Evolutionary conservation across 2,113 vertebrate genomes (phyloP), one percentile per base, ranked within the genome.

Genomic region (Gorsachius goisagi): DNA sequence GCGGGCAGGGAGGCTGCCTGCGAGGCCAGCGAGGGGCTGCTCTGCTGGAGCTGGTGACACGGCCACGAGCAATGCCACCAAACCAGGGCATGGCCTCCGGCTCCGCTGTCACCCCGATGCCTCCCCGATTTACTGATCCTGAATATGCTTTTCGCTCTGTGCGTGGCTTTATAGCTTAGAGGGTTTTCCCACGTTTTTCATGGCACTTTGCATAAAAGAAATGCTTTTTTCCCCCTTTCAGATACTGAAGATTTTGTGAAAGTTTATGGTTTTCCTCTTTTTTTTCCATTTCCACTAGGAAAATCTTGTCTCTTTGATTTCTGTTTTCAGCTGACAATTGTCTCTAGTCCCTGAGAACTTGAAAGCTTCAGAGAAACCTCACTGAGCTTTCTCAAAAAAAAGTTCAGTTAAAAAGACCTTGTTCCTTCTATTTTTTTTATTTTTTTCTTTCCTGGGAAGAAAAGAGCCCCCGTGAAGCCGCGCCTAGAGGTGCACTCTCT

Each of bases 321-420:
- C 74, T 71, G n/a, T 8, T 66, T 93, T 71, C 73, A 78, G 10
- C 47, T 63, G 47, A 37, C 44, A 32, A 41, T 32, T 74, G 33
- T 60, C 15, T 63, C n/a, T 44, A 50, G 37, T 67, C 72, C 74
- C 77, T 4, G 39, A 86, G 79, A 90, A 56, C 41, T 56, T 47
- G 83, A 69, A 95, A 79, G 33, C 53, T 86, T 90, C 71, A 68
- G 60, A 90, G 75, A 60, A 69, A 50, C n/a, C 53, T 89, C 74
- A 71, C 1, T 19, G 68, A 90, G 62, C 52, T 55, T 85, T 53
- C 30, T 82, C 56, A 35, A 69, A 66, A 52, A 66, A 27, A 56
- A 20, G 33, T 60, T 89, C 32, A 18, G 12, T 55, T 72, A 52
- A 71, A 87, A 90, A 92, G 72, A 56, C 33, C 11, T 72, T 80